Conservation (phyloP, 2,113 vertebrate genomes). For the Ancistrus triradiatus region DNA sequence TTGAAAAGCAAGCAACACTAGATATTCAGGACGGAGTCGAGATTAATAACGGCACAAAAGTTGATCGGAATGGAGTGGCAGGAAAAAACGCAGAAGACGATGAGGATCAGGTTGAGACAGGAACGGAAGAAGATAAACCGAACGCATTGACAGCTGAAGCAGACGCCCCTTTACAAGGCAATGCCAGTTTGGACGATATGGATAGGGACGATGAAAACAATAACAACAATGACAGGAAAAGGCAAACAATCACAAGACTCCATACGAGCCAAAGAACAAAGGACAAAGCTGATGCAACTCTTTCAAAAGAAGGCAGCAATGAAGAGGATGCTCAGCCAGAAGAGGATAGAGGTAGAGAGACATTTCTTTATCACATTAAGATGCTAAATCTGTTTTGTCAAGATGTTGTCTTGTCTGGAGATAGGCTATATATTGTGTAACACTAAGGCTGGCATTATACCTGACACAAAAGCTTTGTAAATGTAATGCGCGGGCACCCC, state of each 20-base stretch:
- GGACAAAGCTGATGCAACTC: constrained; percentile 15
- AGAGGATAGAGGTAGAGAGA: constrained; percentile 57
- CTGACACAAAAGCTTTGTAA: too few species aligned
- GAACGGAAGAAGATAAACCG: constrained; percentile 21
- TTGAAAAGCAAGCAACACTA: background rate
- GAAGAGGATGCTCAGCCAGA: constrained; percentile 15
- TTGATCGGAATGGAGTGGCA: too few species aligned
- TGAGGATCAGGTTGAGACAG: background rate
- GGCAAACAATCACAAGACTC: constrained; percentile 31
- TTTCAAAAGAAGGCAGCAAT: constrained; percentile 14
- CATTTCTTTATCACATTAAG: constrained; percentile 7
- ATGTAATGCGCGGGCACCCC: too few species aligned
- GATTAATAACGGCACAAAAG: too few species aligned
- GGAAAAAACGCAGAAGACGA: background rate
- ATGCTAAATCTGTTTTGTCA: background rate
- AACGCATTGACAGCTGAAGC: background rate
- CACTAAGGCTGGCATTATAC: too few species aligned
- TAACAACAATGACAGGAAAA: constrained; percentile 60
- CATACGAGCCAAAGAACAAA: constrained; percentile 31
- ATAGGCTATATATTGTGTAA: background rate
- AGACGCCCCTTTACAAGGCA: background rate
- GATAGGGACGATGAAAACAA: constrained; percentile 52
- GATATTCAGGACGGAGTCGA: background rate
- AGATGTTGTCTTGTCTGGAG: background rate
- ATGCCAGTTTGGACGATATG: constrained; percentile 5